Base-by-base conservation (phyloP, 1,140 invertebrate genomes). In the Mylabris phalerata region DNA sequence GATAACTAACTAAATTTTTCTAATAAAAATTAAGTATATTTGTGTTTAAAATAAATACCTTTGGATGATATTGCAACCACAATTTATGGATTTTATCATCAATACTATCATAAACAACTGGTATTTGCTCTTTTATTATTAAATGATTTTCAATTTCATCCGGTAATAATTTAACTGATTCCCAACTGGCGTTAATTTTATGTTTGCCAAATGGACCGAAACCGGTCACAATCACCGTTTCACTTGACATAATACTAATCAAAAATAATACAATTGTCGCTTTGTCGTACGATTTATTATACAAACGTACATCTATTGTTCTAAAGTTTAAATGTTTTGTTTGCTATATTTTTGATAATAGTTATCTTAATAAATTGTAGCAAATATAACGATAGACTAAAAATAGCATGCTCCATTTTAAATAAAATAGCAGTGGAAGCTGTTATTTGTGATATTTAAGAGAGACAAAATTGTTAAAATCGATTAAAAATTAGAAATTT, bases 171-270 rank as follows among this genome's bases (percentile, higher is more conserved):
- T 84, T 82, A 0, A 89, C 88, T 13, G 84, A 82, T 68, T 87
- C 82, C 87, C 88, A 90, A 68, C 88, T 91, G 1, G 88, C 83
- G 70, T 92, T 92, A 7, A 88, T 73, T 24, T 70, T 69, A 66
- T 90, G 82, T 9, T 71, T 67, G 26, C 75, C 71, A 74, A 90
- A 92, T 27, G 87, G 87, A 9, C 87, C 88, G 76, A 90, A 92
- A 10, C 88, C 89, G 62, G 82, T 84, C 49, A 88, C 75, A 11
- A 88, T 42, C 51, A 79, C 32, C 32, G 7, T 32, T 32, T 32
- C 32, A 32, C 7, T 67, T 47, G 32, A 4, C 32, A 32, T 32
- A 24, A 26, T n/a, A 9, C n/a, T 24, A 48, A 48, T 26, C 7
- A 11, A 48, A 9, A 27, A 48, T 48, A 10, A 19, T 45, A 45